Evolutionary conservation across 2,888 invertebrate species (phyloP), one percentile per base, ranked within the genome.

Genomic region (Chouioia cunea): DNA sequence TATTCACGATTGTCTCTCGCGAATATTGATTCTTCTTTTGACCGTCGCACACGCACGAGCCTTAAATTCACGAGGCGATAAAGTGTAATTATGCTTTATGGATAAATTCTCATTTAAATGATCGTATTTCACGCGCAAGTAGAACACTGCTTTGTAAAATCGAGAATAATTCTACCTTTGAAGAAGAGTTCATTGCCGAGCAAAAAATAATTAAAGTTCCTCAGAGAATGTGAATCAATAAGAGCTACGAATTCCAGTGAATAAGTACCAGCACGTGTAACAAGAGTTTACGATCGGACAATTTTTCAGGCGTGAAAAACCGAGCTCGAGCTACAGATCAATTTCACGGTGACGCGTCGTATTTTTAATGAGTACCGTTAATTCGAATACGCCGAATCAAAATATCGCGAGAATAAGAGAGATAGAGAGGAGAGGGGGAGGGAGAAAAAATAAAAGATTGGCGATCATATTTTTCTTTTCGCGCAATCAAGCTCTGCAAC

Each of bases 321-420:
- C 6, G 27, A 27, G 27, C 36, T 36, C 10, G 10, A 10, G 16
- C 22, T 10, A 12, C 22, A 63, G 65, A 62, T 72, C 64, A 44
- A 69, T 69, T 62, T 65, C 56, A 68, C 52, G 54, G 10, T 23
- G 14, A 27, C 46, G 65, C 48, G 65, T 18, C 56, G 60, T 57
- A 50, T 52, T 36, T 36, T 65, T 69, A 69, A 73, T 70, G 52
- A 18, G 64, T 73, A 73, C 70, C 70, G 73, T 73, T 73, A 70
- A 73, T 66, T 73, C 73, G 66, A 65, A 69, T 66, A 63, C 69
- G 46, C 54, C 65, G 69, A 69, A 69, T 69, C 69, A 53, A 70
- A 69, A 69, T 65, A 54, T 71, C 18, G 63, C 36, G 46, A 1
- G 52, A 36, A 15, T 18, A 43, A 50, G 36, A 54, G 54, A 69